Base-by-base conservation (phyloP, 1,140 invertebrate genomes). In the Drosophila navojoa region DNA sequence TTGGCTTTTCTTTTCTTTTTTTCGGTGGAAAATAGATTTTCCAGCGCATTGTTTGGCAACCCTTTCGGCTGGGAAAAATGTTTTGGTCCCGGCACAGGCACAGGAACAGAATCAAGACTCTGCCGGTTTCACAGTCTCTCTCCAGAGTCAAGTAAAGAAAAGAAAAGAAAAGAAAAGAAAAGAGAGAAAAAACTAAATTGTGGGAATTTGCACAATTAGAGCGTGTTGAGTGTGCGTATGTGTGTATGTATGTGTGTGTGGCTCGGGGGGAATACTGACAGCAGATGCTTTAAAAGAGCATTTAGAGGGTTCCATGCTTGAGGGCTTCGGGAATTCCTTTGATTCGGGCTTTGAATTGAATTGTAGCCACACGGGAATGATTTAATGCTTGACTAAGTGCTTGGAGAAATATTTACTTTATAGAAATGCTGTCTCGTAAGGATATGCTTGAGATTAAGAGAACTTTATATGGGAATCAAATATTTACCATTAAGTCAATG, bases 121-220 rank as follows among this genome's bases (percentile, higher is more conserved):
- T 53, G 67, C 22, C 49, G 54, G 71, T 78, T 42, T 63, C 71
- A 25, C 59, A 40, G 54, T 57, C 59, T 25, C 50, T 32, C 11
- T 35, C 35, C 35, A 32, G 25, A 32, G n/a, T 55, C 49, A 61
- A 59, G 35, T 29, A 55, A 63, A 32, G n/a, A 16, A 69, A 16
- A 40, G n/a, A 52, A 29, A 35, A 35, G 35, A 63, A 63, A 42
- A n/a, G 72, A 69, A 60, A 1, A 1, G 5, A 6, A 29, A 9
- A 32, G 29, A 4, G 29, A 32, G 38, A 63, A 35, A n/a, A 73
- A 69, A 60, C 54, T 60, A 55, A 71, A 72, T 89, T 89, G 84
- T 89, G 84, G 84, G 84, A 89, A 89, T 80, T 90, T 70, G 85
- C 85, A 89, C 84, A 89, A 89, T 89, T 89, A 89, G 84, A 73